Percentiles rank a stretch among this genome's conserved stretches.
phyloP scores from a whole-genome alignment of 2,113 vertebrate species.

The Pachyramphus minor region DNA sequence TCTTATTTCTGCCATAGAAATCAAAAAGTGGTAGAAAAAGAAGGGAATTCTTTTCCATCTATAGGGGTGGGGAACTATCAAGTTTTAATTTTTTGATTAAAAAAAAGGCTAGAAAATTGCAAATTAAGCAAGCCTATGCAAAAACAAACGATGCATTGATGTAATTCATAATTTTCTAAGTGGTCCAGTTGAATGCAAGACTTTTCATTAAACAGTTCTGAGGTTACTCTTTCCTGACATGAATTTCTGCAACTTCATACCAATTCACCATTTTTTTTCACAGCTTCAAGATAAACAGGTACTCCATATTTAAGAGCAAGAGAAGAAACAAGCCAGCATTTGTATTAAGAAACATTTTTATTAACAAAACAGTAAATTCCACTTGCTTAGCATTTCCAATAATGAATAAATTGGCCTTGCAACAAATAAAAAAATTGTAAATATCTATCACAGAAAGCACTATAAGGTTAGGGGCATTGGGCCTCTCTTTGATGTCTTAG shows the following conservation, averaged over 20 bases:
- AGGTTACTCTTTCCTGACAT: background rate
- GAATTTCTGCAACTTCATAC: background rate
- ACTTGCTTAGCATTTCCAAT: conserved; percentile 89
- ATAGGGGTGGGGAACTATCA: background rate
- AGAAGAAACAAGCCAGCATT: conserved; percentile 61
- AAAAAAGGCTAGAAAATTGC: background rate
- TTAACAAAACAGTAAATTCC: conserved; percentile 91
- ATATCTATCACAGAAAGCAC: conserved; percentile 84
- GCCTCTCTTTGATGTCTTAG: conserved; percentile 72
- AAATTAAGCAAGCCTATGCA: background rate
- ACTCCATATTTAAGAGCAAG: background rate
- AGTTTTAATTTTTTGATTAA: background rate
- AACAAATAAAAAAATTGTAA: conserved; percentile 81
- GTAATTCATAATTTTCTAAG: background rate
- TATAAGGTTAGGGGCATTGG: conserved; percentile 78
- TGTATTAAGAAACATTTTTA: conserved; percentile 90
- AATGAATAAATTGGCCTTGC: conserved; percentile 88
- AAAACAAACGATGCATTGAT: background rate
- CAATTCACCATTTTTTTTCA: background rate
- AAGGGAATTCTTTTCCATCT: background rate
- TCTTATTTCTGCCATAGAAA: background rate
- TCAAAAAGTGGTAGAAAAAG: background rate
- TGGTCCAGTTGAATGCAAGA: background rate
- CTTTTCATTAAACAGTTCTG: background rate
- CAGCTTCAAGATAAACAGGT: background rate